These are phyloP conservation scores for Etia nguti DNA, from an alignment of 2,113 vertebrate species.

Conservation along the genomic window DNA sequence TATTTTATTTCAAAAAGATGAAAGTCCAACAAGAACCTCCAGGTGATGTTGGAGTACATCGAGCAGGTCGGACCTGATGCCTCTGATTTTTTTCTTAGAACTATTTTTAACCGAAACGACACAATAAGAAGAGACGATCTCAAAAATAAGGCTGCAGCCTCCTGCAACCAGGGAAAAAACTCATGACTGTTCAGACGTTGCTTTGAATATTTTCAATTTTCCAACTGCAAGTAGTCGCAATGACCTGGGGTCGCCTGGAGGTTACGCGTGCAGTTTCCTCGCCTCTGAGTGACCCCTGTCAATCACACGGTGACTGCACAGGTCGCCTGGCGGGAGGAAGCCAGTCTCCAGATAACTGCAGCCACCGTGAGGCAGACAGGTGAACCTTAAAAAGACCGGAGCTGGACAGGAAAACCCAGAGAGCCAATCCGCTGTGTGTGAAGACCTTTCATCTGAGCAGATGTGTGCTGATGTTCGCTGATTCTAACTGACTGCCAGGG, in stretches of 20 bases:
- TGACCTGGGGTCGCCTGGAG: rapidly evolving
- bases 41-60: neutral
- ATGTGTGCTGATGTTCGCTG: neutral
- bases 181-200: neutral
- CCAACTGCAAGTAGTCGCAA: neutral
- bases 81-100: neutral
- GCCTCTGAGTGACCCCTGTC: neutral
- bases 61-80: neutral
- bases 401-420: neutral
- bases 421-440: neutral
- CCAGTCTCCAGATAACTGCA: neutral
- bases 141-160: neutral
- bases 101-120: neutral
- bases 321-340: neutral
- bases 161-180: neutral
- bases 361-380: neutral
- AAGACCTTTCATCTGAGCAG: neutral
- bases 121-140: rapidly evolving
- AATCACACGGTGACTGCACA: neutral
- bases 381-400: neutral
- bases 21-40: neutral
- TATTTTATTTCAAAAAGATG: neutral
- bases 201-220: neutral
- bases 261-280: rapidly evolving
- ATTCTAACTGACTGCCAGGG: neutral